A percentile compares a stretch with the other conserved stretches of the same genome.
Evolutionary conservation across 2,888 invertebrate genomes (phyloP).

Genomic region (Kuschelorhynchus macadamiae): DNA sequence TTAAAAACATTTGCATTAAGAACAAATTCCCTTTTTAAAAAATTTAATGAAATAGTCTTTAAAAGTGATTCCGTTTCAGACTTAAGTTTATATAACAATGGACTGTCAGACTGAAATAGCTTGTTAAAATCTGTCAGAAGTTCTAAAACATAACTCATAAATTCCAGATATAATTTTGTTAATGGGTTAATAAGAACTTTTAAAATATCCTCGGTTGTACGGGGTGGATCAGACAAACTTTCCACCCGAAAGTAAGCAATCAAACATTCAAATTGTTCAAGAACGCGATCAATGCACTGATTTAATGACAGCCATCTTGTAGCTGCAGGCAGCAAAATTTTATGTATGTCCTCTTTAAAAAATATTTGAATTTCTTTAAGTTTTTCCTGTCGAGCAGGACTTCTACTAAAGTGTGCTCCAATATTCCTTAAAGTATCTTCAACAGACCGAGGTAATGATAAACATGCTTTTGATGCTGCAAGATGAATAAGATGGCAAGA

Average conservation of each 20-base stretch:
- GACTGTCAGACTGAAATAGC: background rate
- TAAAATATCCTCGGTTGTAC: conserved; percentile 1
- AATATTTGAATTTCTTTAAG: background rate
- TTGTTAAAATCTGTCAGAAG: background rate
- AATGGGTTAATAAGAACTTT: background rate
- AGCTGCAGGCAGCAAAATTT: background rate
- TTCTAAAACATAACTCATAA: conserved; percentile 3
- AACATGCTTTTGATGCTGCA: conserved; percentile 1
- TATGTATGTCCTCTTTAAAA: conserved; percentile 12
- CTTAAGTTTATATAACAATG: background rate
- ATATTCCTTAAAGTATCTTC: conserved; percentile 5
- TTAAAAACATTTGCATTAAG: background rate
- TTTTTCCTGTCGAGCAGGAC: background rate
- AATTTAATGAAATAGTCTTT: conserved; percentile 3
- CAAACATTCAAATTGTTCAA: background rate
- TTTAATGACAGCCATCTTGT: conserved; percentile 9
- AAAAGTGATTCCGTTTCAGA: background rate
- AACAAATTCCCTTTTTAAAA: background rate
- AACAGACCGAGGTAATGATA: background rate
- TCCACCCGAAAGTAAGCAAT: background rate
- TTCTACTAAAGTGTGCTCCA: conserved; percentile 11
- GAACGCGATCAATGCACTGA: background rate
- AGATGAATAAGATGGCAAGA: no score
- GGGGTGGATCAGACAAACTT: background rate
- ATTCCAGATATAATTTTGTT: conserved; percentile 6